phyloP scores from a whole-genome alignment of 2,888 invertebrate genomes.

The Netelia fuscicornis region DNA sequence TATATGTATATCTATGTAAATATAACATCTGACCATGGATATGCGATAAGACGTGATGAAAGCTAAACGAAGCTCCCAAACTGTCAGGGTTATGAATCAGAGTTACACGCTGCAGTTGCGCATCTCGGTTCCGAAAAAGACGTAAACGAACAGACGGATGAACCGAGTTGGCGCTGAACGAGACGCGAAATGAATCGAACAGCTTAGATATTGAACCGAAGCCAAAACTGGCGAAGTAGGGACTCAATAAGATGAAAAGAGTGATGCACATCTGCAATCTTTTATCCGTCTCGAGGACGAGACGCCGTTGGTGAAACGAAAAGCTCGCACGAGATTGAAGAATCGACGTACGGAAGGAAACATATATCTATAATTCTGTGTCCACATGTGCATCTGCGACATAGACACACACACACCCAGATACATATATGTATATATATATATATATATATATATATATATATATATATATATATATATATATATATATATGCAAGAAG shows the following conservation, averaged over 20 bases:
- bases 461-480: not conserved
- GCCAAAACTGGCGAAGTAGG: slow-evolving; percentile 6
- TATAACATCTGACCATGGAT: too few relatives aligned
- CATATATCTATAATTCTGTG: slow-evolving; percentile 20
- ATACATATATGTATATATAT: too few relatives aligned
- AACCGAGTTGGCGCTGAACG: slow-evolving; percentile 6
- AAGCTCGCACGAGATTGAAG: slow-evolving; percentile 39
- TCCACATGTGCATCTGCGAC: not conserved
- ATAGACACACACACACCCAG: too few relatives aligned
- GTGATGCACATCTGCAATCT: not conserved
- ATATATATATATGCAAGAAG: slow-evolving; percentile 31
- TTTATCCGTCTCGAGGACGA: slow-evolving; percentile 24
- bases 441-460: not conserved
- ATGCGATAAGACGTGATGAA: not conserved
- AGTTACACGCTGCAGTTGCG: slow-evolving; percentile 15
- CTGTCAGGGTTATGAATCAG: not conserved
- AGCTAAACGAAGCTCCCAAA: not conserved
- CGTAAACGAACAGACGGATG: slow-evolving; percentile 12
- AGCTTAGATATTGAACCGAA: slow-evolving; percentile 19
- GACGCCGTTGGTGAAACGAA: slow-evolving; percentile 10
- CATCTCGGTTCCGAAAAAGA: not conserved
- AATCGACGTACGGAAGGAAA: slow-evolving; percentile 6
- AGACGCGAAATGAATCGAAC: slow-evolving; percentile 21
- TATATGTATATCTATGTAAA: not conserved
- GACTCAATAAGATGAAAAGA: slow-evolving; percentile 7